phyloP scores from a whole-genome alignment of 2,113 vertebrate species.

The Centropristis striata region DNA sequence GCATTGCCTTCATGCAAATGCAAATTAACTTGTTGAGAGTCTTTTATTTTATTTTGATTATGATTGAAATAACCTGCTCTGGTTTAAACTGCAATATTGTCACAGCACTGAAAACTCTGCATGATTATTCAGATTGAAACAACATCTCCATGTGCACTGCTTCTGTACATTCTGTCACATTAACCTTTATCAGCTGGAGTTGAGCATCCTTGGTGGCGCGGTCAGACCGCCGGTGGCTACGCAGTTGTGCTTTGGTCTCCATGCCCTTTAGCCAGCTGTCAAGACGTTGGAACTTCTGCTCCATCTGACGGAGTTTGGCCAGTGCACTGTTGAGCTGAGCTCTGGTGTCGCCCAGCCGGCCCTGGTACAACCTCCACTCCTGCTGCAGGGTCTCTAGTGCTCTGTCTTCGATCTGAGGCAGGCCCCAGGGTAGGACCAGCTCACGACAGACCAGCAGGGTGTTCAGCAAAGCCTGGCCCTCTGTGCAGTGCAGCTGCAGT shows the following conservation, averaged over 20 bases:
- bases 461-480: constrained; percentile 92
- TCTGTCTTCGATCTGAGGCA: constrained; percentile 93
- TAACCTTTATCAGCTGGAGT: constrained; percentile 93
- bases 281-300: constrained; percentile 90
- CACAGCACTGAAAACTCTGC: not conserved
- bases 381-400: constrained; percentile 90
- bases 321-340: constrained; percentile 89
- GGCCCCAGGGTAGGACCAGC: constrained; percentile 89
- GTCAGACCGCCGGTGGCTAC: constrained; percentile 86
- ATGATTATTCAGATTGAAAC: not conserved
- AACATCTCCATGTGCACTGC: not conserved
- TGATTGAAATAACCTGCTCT: not conserved
- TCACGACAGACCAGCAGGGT: constrained; percentile 89
- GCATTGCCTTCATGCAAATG: not conserved
- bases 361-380: constrained; percentile 94
- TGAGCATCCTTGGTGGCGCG: constrained; percentile 90
- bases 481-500: constrained; percentile 90
- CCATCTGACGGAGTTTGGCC: constrained; percentile 91
- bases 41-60: constrained; percentile 1
- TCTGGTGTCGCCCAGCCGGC: constrained; percentile 88
- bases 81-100: not conserved
- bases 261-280: constrained; percentile 91
- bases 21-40: not conserved
- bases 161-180: not conserved
- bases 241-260: constrained; percentile 89